phyloP scores from a whole-genome alignment of 2,888 invertebrate genomes.

The Acrobasis repandana region DNA sequence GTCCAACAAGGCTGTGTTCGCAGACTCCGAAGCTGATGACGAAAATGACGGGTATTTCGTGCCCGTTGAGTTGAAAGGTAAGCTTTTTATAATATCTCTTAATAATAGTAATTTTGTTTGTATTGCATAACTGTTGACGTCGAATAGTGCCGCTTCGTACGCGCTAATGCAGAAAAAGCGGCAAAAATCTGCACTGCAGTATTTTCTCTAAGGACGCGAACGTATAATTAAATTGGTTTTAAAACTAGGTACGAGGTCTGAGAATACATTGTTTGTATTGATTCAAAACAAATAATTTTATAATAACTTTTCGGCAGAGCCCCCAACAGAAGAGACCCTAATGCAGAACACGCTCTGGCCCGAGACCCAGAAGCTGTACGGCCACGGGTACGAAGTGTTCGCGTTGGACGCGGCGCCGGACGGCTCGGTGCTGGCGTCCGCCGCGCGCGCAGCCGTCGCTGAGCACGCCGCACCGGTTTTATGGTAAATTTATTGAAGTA shows the following conservation, averaged over 20 bases:
- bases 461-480: conserved; percentile 94
- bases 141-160: too few species aligned
- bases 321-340: conserved; percentile 95
- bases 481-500: conserved; percentile 83
- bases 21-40: conserved; percentile 44
- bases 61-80: conserved; percentile 60
- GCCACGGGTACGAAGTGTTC: conserved; percentile 97
- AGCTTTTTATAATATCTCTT: too few species aligned
- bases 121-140: too few species aligned
- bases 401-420: conserved; percentile 88
- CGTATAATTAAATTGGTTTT: too few species aligned
- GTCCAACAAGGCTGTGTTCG: conserved; percentile 96
- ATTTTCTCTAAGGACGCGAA: too few species aligned
- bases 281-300: neutral
- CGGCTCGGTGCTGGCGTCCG: conserved; percentile 91
- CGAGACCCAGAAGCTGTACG: conserved; percentile 97
- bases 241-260: too few species aligned
- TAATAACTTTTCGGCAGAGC: conserved; percentile 81
- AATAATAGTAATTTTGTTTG: too few species aligned
- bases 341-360: conserved; percentile 98
- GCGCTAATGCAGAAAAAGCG: too few species aligned
- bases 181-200: too few species aligned
- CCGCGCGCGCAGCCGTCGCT: conserved; percentile 90
- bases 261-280: too few species aligned
- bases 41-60: conserved; percentile 66